These are phyloP conservation scores for Microplitis manilae DNA, from an alignment of 2,888 invertebrate species.

Conservation along the genomic window DNA sequence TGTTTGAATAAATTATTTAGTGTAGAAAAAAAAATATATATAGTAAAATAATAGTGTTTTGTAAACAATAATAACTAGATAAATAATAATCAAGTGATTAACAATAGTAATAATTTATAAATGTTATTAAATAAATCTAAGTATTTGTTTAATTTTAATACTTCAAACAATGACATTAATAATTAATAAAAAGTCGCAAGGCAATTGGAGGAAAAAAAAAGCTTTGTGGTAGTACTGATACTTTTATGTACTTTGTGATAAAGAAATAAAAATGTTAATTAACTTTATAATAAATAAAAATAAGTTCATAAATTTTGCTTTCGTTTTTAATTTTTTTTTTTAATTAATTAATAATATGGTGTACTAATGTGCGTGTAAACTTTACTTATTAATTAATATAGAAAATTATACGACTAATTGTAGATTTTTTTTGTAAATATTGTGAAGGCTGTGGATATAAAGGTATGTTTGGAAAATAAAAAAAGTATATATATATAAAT, in stretches of 20 bases:
- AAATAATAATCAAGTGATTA: not conserved
- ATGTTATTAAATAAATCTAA: not conserved
- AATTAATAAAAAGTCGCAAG: not conserved
- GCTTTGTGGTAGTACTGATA: constrained; percentile 54
- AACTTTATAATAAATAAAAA: not conserved
- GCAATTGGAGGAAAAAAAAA: not conserved
- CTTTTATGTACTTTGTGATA: constrained; percentile 67
- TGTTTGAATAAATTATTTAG: not conserved
- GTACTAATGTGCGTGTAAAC: too few relatives aligned
- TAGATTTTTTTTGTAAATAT: constrained; percentile 51
- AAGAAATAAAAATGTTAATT: constrained; percentile 41
- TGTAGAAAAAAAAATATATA: not conserved
- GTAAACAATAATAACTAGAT: not conserved
- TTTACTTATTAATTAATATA: too few relatives aligned
- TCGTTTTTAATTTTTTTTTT: too few relatives aligned
- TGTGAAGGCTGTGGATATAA: constrained; percentile 65
- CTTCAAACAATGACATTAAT: not conserved
- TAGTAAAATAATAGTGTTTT: not conserved
- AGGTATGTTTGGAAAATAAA: constrained; percentile 53
- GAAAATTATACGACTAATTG: not conserved
- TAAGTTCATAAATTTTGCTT: too few relatives aligned
- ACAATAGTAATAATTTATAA: constrained; percentile 2
- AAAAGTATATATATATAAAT: too few relatives aligned
- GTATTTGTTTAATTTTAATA: constrained; percentile 1
- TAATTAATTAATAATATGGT: too few relatives aligned